These are phyloP conservation scores for Dallia pectoralis DNA, from an alignment of 2,797 vertebrate species.

Conservation along the genomic window DNA sequence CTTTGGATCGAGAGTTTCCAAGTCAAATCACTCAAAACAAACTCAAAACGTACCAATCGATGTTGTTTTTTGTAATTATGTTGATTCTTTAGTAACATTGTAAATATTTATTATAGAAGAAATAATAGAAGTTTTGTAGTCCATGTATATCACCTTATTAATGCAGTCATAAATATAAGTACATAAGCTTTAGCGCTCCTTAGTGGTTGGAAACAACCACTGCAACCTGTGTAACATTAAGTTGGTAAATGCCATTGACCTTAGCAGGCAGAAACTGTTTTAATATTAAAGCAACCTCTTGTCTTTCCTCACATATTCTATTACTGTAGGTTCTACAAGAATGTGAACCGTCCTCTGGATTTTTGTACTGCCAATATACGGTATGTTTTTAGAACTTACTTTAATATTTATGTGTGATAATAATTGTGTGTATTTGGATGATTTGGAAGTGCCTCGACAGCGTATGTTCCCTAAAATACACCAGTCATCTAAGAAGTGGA, in stretches of 20 bases:
- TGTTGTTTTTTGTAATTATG: neutral
- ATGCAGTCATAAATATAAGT: neutral
- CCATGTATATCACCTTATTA: neutral
- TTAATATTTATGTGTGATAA: too few species aligned
- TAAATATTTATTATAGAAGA: neutral
- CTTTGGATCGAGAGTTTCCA: too few species aligned
- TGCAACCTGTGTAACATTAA: neutral
- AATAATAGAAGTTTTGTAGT: too few species aligned
- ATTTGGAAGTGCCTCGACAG: too few species aligned
- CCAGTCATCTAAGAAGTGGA: too few species aligned
- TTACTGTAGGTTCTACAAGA: neutral
- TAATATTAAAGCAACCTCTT: too few species aligned
- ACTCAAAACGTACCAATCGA: neutral
- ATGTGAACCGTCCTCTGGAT: too few species aligned
- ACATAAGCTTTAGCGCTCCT: neutral
- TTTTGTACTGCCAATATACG: too few species aligned
- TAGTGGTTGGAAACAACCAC: constrained; percentile 3
- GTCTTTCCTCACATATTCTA: neutral
- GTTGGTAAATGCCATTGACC: neutral
- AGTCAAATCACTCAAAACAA: neutral
- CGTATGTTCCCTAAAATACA: too few species aligned
- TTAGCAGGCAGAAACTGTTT: neutral
- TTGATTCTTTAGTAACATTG: neutral
- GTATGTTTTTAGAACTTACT: too few species aligned
- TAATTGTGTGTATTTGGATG: too few species aligned